phyloP scores from a whole-genome alignment of 2,797 vertebrate genomes.

The Microtus agrestis region DNA sequence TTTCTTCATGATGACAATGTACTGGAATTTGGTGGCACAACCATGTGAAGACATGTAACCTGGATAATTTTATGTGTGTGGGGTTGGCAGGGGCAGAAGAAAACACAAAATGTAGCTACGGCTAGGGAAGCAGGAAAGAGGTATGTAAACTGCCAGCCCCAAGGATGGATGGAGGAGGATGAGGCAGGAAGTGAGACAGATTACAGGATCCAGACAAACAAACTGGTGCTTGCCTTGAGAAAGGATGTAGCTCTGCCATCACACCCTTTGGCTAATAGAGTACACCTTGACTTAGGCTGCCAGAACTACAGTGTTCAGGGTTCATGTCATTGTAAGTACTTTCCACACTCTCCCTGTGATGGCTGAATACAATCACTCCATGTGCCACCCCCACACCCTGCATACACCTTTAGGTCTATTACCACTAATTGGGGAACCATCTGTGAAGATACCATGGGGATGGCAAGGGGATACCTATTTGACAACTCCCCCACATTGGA shows the following conservation, averaged over 20 bases:
- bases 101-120: neutral
- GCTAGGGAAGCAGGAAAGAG: neutral
- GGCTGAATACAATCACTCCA: neutral
- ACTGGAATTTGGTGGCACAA: neutral
- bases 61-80: neutral
- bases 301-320: neutral
- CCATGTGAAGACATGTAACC: neutral
- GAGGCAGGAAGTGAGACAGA: neutral
- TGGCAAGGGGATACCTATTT: neutral
- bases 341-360: fast-evolving
- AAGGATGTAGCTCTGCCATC: neutral
- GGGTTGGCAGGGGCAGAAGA: neutral
- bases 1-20: neutral
- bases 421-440: neutral
- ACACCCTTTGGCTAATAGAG: neutral
- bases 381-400: no score
- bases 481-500: neutral
- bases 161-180: neutral
- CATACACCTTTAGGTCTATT: neutral
- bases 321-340: neutral
- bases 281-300: neutral
- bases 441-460: neutral
- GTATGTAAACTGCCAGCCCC: neutral
- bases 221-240: neutral
- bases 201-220: neutral